Percentiles rank a stretch among this genome's conserved stretches.
Conservation (phyloP, 2,888 invertebrate genomes). For the Cantharis flavilabris region DNA sequence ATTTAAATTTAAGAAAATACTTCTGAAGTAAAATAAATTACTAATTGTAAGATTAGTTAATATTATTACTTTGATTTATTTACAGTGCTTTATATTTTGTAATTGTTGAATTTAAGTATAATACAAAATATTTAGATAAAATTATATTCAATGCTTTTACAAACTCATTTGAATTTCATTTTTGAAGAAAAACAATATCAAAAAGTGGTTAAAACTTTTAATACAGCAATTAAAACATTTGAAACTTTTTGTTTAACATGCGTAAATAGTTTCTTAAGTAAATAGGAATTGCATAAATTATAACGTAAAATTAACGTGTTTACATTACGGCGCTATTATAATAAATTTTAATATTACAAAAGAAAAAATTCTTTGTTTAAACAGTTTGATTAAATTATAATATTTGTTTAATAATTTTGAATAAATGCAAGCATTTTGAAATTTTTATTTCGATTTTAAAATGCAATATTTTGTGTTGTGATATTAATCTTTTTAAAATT, state of each 20-base stretch:
- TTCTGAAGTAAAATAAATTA: not conserved
- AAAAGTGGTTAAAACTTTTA: not conserved
- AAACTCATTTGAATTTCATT: not conserved
- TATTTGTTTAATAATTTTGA: not conserved
- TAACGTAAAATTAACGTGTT: not conserved
- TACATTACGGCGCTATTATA: not conserved
- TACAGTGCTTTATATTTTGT: not conserved
- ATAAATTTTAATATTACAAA: not conserved
- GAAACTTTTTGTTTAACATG: not conserved
- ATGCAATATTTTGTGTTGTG: not conserved
- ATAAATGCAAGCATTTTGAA: not conserved
- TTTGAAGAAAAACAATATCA: not conserved
- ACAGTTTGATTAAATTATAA: not conserved
- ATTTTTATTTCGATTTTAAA: not conserved
- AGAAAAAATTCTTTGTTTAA: not conserved
- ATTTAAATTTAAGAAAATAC: not conserved
- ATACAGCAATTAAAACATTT: not conserved
- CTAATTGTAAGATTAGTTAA: not conserved
- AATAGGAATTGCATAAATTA: not conserved
- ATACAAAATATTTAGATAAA: not conserved
- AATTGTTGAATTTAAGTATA: not conserved
- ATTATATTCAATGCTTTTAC: not conserved
- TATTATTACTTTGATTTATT: not conserved
- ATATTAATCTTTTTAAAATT: not conserved
- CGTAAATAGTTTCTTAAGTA: not conserved